These are phyloP conservation scores for Hirtodrosophila cameraria DNA, from an alignment of 2,888 invertebrate genomes.

Conservation along the genomic window DNA sequence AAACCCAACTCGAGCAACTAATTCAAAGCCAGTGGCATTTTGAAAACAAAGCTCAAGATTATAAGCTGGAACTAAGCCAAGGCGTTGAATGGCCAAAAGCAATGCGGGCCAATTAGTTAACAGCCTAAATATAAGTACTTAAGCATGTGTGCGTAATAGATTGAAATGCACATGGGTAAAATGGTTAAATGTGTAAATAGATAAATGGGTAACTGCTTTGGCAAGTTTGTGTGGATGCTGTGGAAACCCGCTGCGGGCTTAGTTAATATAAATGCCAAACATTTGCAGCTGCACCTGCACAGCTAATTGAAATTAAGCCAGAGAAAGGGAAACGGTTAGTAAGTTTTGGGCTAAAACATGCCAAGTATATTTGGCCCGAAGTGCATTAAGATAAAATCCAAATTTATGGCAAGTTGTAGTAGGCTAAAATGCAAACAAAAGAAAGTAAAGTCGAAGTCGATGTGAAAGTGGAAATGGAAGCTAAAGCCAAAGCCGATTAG, in stretches of 20 bases:
- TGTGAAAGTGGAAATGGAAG: conserved; percentile 1
- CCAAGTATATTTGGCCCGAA: neutral
- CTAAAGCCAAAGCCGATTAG: conserved; percentile 68
- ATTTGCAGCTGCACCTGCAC: conserved; percentile 3
- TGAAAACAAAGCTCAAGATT: conserved; percentile 8
- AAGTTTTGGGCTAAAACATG: too few relatives aligned
- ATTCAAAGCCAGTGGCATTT: conserved; percentile 6
- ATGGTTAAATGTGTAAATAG: neutral
- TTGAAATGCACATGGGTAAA: too few relatives aligned
- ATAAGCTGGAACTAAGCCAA: conserved; percentile 14
- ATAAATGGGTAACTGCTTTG: too few relatives aligned
- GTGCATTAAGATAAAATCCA: conserved; percentile 48
- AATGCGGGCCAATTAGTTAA: conserved; percentile 26
- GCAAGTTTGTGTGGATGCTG: neutral
- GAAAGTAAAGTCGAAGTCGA: conserved; percentile 21
- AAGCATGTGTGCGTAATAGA: neutral
- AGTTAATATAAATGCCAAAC: conserved; percentile 15
- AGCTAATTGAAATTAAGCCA: conserved; percentile 10
- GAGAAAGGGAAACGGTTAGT: too few relatives aligned
- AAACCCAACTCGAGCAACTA: too few relatives aligned
- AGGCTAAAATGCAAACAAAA: conserved; percentile 13
- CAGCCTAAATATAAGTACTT: neutral
- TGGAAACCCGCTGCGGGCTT: conserved; percentile 1
- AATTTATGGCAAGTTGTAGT: conserved; percentile 28
- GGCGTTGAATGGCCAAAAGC: conserved; percentile 3